Base-by-base conservation (phyloP, 2,888 invertebrate genomes). In the Drosophila neoperkinsi region DNA sequence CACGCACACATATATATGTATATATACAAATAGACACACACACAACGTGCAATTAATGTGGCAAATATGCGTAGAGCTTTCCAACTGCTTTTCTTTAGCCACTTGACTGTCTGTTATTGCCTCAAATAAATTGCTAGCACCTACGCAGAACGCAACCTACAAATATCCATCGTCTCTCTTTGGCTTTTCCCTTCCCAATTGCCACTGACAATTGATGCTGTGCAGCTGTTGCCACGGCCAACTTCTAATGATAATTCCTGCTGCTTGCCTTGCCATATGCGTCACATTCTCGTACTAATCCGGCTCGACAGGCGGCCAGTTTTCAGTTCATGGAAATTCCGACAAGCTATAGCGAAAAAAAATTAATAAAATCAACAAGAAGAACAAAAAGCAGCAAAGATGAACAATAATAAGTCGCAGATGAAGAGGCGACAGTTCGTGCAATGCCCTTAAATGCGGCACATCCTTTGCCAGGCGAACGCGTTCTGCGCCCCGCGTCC, bases 191-290 rank as follows among this genome's bases (percentile, higher is more conserved):
- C 50, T 5, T 30, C 3, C 36, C 46, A 25, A 38, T 52, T 33
- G 50, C 36, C 46, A 31, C 59, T 53, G 34, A 65, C 64, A 85
- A 87, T 87, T 86, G 77, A 87, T 87, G 86, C 71, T 72, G 50
- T 65, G 73, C 89, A 90, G 84, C 87, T 88, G 87, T 78, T 80
- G 78, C 78, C 76, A 72, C 62, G 77, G 74, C 74, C 77, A 88
- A 88, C 87, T 88, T 90, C 88, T 89, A 88, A 88, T 88, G 84
- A 84, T 84, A 90, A 86, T 79, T 82, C 75, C 55, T 53, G 63
- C 43, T 69, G 41, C 53, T 63, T 67, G 72, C 58, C 43, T 57
- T 72, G 66, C 83, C 81, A 82, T 73, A 84, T 84, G 81, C 67
- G 64, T 38, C 76, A 60, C 64, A 72, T 46, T 53, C 71, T n/a